Evolutionary conservation across 2,113 vertebrate species (phyloP), one percentile per base, ranked within the genome.

Genomic region (Laterallus jamaicensis): DNA sequence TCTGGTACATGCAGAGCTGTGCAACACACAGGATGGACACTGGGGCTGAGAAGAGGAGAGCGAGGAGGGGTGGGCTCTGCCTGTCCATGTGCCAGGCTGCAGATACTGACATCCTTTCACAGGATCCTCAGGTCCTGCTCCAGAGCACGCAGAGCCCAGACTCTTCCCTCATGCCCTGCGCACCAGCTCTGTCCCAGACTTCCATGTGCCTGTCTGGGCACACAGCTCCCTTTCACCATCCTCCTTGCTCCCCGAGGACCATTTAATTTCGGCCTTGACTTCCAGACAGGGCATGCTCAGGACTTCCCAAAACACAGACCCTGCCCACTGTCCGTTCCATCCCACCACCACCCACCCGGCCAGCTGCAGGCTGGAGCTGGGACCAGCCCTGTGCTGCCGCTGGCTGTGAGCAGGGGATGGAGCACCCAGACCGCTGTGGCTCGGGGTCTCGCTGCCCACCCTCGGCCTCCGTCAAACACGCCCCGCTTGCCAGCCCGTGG

Each of bases 321-420:
- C 29, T 28, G 6, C 14, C 54, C 14, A 12, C 4, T 39, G n/a
- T 39, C 64, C 24, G 3, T 15, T 5, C 5, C 1, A 1, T 35
- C n/a, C 52, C 7, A 10, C 3, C 54, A 12, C 9, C 21, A 5
- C 20, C 25, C 21, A 8, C 35, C 5, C 0, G 0, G 16, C 4
- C 2, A 10, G 50, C 35, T 12, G 8, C 2, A 11, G 7, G 21
- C 19, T 14, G 6, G 6, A 12, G 15, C 9, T 16, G 54, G 69
- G 40, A 56, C 12, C 37, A 28, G 39, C 37, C 52, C 37, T 19
- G 7, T 17, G 4, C 24, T 4, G 4, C 12, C 0, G 0, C n/a
- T 8, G 3, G 26, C 73, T 49, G 35, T 13, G 11, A 15, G 40
- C 15, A 3, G 2, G 3, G 6, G 15, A n/a, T 5, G 2, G 12